These are phyloP conservation scores for Drosophila pallidifrons DNA, from an alignment of 1,140 invertebrate genomes.

Conservation along the genomic window DNA sequence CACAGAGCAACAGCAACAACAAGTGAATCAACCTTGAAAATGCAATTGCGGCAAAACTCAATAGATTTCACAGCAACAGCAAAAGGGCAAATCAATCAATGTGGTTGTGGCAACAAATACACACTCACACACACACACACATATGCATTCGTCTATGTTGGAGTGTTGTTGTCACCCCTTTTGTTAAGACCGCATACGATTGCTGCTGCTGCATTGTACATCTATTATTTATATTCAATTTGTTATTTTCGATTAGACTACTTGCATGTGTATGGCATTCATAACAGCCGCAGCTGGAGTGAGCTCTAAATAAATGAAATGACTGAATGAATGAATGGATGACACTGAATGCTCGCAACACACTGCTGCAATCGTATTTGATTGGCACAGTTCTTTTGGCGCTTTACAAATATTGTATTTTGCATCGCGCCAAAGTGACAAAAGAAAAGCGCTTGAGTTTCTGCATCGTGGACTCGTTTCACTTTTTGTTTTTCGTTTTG, in stretches of 20 bases:
- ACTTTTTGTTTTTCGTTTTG: not conserved
- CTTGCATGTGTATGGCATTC: constrained; percentile 50
- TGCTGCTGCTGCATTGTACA: constrained; percentile 44
- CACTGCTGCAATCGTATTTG: constrained; percentile 6
- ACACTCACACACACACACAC: constrained; percentile 27
- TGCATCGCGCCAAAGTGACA: constrained; percentile 16
- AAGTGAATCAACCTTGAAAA: constrained; percentile 65
- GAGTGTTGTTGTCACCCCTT: constrained; percentile 56
- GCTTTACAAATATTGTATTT: constrained; percentile 37
- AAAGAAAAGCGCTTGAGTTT: constrained; percentile 48
- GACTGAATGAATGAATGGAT: constrained; percentile 19
- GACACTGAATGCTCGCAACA: constrained; percentile 19
- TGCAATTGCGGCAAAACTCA: constrained; percentile 42
- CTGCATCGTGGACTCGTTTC: constrained; percentile 20
- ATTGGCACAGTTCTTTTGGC: constrained; percentile 30
- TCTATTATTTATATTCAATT: constrained; percentile 80
- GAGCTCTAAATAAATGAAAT: constrained; percentile 18
- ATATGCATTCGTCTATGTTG: constrained; percentile 12
- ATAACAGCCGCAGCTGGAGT: constrained; percentile 26
- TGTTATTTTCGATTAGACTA: constrained; percentile 74
- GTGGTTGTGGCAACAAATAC: not conserved
- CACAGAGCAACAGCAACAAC: constrained; percentile 3
- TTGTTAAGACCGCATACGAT: constrained; percentile 37
- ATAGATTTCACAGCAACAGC: constrained; percentile 49
- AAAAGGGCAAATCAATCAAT: constrained; percentile 75